phyloP scores from a whole-genome alignment of 2,797 vertebrate genomes.

The Lycodopsis pacificus region DNA sequence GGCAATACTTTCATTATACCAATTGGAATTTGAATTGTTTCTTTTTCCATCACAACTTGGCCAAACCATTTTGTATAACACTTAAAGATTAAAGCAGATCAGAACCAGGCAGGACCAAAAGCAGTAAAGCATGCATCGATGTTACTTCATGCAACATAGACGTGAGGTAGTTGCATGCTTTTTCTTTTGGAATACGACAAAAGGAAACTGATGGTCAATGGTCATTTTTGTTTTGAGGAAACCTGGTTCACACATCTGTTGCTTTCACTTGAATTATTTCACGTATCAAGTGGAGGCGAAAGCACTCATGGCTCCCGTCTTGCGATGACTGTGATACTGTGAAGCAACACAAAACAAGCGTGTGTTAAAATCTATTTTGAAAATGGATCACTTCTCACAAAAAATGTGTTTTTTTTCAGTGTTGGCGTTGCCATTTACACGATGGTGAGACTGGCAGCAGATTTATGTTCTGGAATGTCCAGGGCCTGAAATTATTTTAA shows the following conservation, averaged over 20 bases:
- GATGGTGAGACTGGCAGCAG: neutral
- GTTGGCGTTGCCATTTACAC: neutral
- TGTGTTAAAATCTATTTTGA: neutral
- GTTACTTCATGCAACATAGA: neutral
- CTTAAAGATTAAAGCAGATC: neutral
- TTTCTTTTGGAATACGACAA: neutral
- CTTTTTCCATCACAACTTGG: neutral
- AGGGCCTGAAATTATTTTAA: neutral
- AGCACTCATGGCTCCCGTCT: too few species aligned
- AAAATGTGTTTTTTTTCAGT: neutral
- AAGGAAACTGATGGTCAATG: constrained; percentile 1
- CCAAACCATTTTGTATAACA: neutral
- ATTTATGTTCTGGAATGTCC: neutral
- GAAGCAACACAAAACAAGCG: neutral
- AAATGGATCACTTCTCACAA: neutral
- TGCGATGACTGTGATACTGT: neutral
- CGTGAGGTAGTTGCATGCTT: neutral
- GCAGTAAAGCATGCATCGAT: neutral
- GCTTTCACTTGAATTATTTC: neutral
- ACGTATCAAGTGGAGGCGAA: neutral
- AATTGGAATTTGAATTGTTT: neutral
- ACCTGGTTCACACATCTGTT: neutral
- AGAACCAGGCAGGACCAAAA: neutral
- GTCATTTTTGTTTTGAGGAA: neutral
- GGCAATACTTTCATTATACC: neutral